Percentiles rank a stretch among this genome's conserved stretches.
phyloP scores from a whole-genome alignment of 2,113 vertebrate genomes.

The Macaca nemestrina region DNA sequence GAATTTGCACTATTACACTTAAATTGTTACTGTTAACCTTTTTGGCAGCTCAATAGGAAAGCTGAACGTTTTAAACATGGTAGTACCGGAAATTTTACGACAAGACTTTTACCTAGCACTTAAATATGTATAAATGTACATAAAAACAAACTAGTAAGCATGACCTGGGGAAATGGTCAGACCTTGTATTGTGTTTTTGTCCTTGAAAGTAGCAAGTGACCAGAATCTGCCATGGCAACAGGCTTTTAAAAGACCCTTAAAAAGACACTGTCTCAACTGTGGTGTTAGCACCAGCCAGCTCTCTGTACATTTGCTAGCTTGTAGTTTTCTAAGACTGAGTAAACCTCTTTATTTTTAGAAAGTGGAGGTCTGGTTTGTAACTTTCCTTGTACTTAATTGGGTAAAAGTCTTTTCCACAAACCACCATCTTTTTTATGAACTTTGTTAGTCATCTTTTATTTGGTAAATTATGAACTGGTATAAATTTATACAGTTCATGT shows the following conservation, averaged over 20 bases:
- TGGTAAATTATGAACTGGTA: conserved; percentile 99
- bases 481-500: conserved; percentile 99
- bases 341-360: conserved; percentile 94
- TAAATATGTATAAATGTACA: conserved; percentile 88
- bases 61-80: conserved; percentile 81
- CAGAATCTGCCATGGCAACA: conserved; percentile 86
- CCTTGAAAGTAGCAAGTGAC: conserved; percentile 86
- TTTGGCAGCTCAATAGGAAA: conserved; percentile 89
- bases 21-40: conserved; percentile 81
- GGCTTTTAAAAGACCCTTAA: conserved; percentile 86
- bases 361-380: conserved; percentile 93
- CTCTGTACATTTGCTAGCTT: conserved; percentile 92
- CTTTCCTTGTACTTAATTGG: conserved; percentile 92
- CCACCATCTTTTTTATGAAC: conserved; percentile 97
- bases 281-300: conserved; percentile 90
- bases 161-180: conserved; percentile 86
- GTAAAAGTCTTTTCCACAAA: conserved; percentile 92
- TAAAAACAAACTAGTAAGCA: conserved; percentile 84
- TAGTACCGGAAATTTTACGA: conserved; percentile 87
- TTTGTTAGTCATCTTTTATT: conserved; percentile 98
- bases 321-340: conserved; percentile 92
- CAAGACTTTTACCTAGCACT: conserved; percentile 90
- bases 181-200: conserved; percentile 83
- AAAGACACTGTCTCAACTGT: conserved; percentile 90
- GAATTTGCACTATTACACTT: conserved; percentile 89